Conservation (phyloP, 2,113 vertebrate genomes). For the Grantiella picta region DNA sequence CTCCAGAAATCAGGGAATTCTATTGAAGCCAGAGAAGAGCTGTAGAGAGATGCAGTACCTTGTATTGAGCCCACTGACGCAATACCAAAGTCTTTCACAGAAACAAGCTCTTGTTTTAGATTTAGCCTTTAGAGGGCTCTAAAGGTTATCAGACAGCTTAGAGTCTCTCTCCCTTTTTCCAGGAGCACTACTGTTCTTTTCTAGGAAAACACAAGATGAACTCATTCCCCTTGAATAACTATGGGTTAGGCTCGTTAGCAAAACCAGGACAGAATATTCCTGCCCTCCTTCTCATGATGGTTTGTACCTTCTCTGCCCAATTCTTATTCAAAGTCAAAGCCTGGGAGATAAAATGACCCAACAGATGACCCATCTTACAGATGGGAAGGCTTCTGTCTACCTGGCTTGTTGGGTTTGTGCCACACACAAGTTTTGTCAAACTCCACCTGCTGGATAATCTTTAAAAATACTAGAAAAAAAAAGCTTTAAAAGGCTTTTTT, state of each 20-base stretch:
- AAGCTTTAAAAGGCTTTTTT: not conserved
- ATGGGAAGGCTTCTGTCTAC: not conserved
- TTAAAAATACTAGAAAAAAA: not conserved
- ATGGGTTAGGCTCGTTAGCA: not conserved
- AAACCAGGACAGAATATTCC: not conserved
- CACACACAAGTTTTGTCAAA: not conserved
- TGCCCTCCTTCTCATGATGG: not conserved
- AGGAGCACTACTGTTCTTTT: not conserved
- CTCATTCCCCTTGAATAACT: not conserved
- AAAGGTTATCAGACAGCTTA: not conserved
- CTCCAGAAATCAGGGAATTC: not conserved
- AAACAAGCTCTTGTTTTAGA: not conserved
- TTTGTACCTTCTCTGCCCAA: not conserved
- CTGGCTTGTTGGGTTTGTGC: not conserved
- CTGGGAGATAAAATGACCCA: not conserved
- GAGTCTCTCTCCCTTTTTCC: not conserved
- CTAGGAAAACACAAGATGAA: not conserved
- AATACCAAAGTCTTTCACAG: not conserved
- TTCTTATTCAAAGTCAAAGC: not conserved
- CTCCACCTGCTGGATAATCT: constrained; percentile 39
- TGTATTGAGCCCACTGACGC: not conserved
- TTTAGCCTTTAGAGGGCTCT: not conserved
- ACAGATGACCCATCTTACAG: not conserved
- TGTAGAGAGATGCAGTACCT: not conserved
- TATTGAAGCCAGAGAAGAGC: not conserved